A percentile compares a stretch with the other conserved stretches of the same genome.
phyloP scores from a whole-genome alignment of 2,888 invertebrate species.

The Pilophorus perplexus region DNA sequence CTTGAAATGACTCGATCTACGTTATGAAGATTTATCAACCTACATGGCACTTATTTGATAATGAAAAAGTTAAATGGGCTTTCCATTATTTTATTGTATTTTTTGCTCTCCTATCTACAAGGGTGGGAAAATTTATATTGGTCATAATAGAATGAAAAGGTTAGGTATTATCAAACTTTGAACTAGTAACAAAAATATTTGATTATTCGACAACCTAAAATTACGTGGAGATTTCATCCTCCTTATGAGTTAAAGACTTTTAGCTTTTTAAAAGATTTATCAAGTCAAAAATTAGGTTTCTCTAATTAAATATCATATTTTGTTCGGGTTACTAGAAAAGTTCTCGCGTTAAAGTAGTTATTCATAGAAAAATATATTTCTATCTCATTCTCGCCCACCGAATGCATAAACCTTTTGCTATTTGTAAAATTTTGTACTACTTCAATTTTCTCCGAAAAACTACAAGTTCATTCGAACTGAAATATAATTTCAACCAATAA shows the following conservation, averaged over 20 bases:
- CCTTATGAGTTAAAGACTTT: slow-evolving; percentile 8
- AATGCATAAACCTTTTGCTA: background rate
- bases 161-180: background rate
- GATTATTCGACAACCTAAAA: slow-evolving; percentile 26
- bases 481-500: slow-evolving; percentile 37
- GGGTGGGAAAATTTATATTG: slow-evolving; percentile 10
- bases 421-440: background rate
- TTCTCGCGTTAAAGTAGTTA: background rate
- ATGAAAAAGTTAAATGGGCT: slow-evolving; percentile 10
- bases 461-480: no score
- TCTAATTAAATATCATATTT: background rate
- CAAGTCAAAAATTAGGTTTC: background rate
- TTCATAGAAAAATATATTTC: background rate
- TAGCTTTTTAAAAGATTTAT: background rate
- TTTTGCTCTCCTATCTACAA: slow-evolving; percentile 23
- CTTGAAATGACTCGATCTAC: slow-evolving; percentile 33
- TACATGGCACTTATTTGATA: slow-evolving; percentile 37
- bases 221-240: slow-evolving; percentile 20
- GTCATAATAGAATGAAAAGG: background rate
- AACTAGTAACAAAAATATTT: slow-evolving; percentile 31
- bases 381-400: background rate
- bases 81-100: slow-evolving; percentile 3
- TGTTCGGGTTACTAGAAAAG: background rate
- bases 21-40: slow-evolving; percentile 24
- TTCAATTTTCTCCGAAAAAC: no score